Evolutionary conservation across 2,888 invertebrate species (phyloP).

Genomic region (Psylliodes chrysocephalus): DNA sequence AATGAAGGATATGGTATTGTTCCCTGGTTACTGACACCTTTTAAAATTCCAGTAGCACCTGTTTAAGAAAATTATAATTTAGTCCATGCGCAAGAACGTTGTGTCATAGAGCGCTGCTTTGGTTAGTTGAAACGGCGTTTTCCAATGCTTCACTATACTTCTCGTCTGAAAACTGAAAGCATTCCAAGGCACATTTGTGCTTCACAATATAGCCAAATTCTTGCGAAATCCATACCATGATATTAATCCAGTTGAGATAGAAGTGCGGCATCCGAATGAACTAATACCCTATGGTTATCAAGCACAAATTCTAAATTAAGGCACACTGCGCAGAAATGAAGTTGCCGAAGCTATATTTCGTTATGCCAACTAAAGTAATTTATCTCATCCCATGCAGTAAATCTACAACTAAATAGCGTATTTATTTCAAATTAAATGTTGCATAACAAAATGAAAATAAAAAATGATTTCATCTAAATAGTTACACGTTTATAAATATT

Average conservation of each 20-base stretch:
- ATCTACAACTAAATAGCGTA: no score
- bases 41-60: conserved; percentile 37
- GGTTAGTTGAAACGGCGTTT: conserved; percentile 41
- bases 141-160: conserved; percentile 34
- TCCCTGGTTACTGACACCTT: conserved; percentile 42
- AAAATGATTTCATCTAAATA: no score
- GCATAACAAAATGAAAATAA: no score
- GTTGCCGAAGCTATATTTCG: no score
- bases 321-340: no score
- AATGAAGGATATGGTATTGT: conserved; percentile 43
- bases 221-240: no score
- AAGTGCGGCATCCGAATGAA: conserved; percentile 14
- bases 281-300: conserved; percentile 19
- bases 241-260: conserved; percentile 22
- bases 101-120: conserved; percentile 40
- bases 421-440: no score
- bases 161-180: conserved; percentile 27
- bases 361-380: no score
- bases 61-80: conserved; percentile 33
- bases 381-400: no score
- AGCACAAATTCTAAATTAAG: conserved; percentile 30
- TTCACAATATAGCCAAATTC: conserved; percentile 35
- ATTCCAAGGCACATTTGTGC: conserved; percentile 31
- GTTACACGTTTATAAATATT: no score
- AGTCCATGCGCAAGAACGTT: conserved; percentile 33